Evolutionary conservation across 2,113 vertebrate species (phyloP), one percentile per base, ranked within the genome.

Genomic region (Oryzias javanicus): DNA sequence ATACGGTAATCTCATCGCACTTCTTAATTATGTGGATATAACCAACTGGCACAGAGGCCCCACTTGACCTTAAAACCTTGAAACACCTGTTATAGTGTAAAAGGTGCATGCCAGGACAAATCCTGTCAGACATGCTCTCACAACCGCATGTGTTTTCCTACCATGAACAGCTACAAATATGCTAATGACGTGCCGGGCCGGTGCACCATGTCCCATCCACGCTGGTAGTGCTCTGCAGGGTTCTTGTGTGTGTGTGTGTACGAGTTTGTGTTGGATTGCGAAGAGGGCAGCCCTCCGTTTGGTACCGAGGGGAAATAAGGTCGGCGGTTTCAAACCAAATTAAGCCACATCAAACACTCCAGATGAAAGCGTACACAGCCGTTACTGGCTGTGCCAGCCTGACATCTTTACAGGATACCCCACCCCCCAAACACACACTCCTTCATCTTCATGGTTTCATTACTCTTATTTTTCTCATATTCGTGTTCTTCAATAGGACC

Each of bases 311-410:
- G 88, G 86, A 80, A 86, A 86, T 82, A 12, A 62, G 51, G 56
- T 72, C 81, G 89, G 70, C 80, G 85, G 88, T 90, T 89, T 85
- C 85, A 81, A 78, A 80, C 72, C 72, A 85, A 91, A 90, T 88
- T 81, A 89, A 81, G 69, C 69, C 71, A 86, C 86, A 86, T 90
- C 87, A 90, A 86, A 86, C 79, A 73, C 60, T 59, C 63, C 68
- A 68, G 85, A 90, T 91, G 82, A 90, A 88, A 89, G 86, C 24
- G 64, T 48, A 20, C 48, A 60, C 67, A 78, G 60, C 57, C 68
- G 64, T 65, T 41, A 55, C 65, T 71, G 78, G 79, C 79, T 74
- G 74, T 69, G 72, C 66, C 67, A 76, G 64, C 60, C 69, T 75
- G 78, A 79, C 75, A 76, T 76, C 59, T 57, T 19, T 13, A 58